Conservation (phyloP, 2,113 vertebrate species). For the Megaceryle maxima region DNA sequence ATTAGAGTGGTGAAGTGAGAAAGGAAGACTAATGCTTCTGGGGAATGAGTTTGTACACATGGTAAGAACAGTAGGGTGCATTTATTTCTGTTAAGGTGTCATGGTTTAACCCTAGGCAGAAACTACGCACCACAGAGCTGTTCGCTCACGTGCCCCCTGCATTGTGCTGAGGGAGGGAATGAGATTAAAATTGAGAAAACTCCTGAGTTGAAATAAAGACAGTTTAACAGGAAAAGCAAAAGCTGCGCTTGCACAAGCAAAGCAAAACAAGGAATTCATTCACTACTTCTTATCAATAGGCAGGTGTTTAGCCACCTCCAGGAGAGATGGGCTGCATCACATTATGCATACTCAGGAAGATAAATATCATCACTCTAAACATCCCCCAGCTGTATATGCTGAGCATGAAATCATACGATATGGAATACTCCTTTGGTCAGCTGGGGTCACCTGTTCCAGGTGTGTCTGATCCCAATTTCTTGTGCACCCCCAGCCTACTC, state of each 20-base stretch:
- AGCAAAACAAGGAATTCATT: background rate
- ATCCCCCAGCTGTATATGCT: background rate
- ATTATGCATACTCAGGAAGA: background rate
- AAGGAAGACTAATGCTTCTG: background rate
- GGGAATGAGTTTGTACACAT: background rate
- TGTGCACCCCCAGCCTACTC: background rate
- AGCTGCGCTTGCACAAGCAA: background rate
- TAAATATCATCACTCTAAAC: background rate
- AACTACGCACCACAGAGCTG: background rate
- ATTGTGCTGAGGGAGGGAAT: background rate
- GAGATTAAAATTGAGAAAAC: background rate
- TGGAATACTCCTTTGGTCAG: background rate
- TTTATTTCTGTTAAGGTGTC: background rate
- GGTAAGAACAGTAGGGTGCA: rapidly evolving
- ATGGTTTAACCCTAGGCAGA: background rate
- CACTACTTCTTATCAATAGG: background rate
- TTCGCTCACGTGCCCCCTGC: no score
- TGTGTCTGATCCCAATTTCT: background rate
- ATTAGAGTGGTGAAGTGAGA: background rate
- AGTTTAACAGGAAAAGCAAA: no score
- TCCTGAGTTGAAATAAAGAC: no score
- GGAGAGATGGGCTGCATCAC: background rate
- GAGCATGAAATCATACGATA: background rate
- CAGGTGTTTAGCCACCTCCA: background rate
- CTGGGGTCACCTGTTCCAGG: background rate